These are phyloP conservation scores for Cassiopea andromeda DNA, from an alignment of 30 jellyfish, hydroid and myxozoan species.

Conservation along the genomic window DNA sequence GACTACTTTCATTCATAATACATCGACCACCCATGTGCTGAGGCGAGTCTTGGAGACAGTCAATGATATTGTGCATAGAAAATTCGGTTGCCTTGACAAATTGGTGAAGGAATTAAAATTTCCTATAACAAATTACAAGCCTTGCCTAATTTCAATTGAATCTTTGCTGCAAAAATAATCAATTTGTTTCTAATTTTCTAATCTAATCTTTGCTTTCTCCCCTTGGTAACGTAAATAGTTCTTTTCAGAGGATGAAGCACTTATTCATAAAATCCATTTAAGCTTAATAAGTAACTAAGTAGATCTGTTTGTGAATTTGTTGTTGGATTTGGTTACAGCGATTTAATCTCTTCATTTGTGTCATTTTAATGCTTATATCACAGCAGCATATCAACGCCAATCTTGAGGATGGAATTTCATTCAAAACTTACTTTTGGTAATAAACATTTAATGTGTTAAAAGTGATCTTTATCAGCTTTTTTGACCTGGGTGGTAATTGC, in stretches of 20 bases:
- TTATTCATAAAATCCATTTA: neutral
- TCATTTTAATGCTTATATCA: neutral
- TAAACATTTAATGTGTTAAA: neutral
- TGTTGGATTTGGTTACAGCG: neutral
- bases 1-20: neutral
- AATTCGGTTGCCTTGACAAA: neutral
- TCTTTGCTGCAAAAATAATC: neutral
- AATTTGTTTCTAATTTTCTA: slow-evolving; percentile 6
- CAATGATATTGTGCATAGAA: neutral
- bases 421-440: neutral
- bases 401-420: neutral
- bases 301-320: neutral
- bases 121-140: neutral
- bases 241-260: neutral
- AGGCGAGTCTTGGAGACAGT: neutral
- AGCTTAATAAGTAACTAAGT: neutral
- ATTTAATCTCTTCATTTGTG: neutral
- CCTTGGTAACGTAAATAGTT: neutral
- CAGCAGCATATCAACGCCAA: neutral
- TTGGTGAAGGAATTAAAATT: neutral
- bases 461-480: neutral
- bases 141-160: neutral
- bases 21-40: neutral
- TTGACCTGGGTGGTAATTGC: slow-evolving; percentile 9
- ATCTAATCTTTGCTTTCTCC: neutral